Conservation (phyloP, 1,140 invertebrate genomes). For the Ylistrum balloti region DNA sequence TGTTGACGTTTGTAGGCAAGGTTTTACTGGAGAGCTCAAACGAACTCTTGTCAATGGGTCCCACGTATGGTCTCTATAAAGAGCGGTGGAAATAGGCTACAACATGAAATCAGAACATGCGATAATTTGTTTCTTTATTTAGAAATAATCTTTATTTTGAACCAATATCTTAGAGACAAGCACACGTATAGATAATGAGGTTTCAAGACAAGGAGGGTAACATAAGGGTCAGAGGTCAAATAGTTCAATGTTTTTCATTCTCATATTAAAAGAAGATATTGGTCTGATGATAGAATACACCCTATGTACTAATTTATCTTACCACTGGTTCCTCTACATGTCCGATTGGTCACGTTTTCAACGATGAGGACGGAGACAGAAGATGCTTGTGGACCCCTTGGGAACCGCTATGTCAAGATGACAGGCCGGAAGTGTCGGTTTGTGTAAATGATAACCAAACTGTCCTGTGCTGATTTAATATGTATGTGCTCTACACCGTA, state of each 20-base stretch:
- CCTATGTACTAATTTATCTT: no score
- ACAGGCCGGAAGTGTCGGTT: neutral
- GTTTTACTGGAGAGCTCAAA: neutral
- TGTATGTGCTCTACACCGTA: neutral
- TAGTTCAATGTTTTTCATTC: neutral
- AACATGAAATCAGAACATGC: neutral
- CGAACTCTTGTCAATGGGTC: neutral
- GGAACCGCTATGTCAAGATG: neutral
- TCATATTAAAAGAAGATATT: no score
- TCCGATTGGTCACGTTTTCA: no score
- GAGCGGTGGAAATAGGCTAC: neutral
- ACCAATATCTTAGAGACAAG: neutral
- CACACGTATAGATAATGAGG: neutral
- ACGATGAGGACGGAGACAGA: no score
- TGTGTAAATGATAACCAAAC: neutral
- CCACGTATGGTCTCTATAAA: neutral
- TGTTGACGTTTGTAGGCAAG: neutral
- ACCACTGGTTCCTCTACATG: no score
- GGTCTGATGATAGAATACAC: no score
- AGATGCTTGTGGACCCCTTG: no score
- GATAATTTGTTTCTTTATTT: constrained; percentile 7
- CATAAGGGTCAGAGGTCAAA: neutral
- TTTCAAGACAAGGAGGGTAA: neutral
- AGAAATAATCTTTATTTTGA: neutral
- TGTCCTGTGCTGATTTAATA: neutral